A percentile compares a stretch with the other conserved stretches of the same genome.
Evolutionary conservation across 2,113 vertebrate genomes (phyloP).

Genomic region (Ceyx margarethae): DNA sequence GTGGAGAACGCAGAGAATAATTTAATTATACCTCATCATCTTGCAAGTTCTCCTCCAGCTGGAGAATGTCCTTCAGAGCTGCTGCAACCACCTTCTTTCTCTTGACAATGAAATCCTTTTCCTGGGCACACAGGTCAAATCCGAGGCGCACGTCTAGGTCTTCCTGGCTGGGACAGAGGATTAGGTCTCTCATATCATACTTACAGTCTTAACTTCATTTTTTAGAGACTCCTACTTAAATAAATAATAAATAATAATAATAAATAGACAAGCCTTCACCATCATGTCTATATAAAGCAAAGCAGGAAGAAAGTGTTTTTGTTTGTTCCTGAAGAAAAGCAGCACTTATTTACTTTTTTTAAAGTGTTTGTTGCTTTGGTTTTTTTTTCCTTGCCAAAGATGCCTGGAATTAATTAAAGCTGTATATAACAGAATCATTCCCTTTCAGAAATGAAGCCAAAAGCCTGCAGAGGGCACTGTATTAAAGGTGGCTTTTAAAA

Average conservation of each 20-base stretch:
- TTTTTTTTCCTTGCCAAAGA: neutral
- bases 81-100: slow-evolving; percentile 74
- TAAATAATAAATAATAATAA: neutral
- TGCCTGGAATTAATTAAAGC: neutral
- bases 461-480: slow-evolving; percentile 10
- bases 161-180: slow-evolving; percentile 59
- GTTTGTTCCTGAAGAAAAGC: neutral
- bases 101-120: slow-evolving; percentile 79
- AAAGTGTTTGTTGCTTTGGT: neutral
- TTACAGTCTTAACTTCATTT: neutral
- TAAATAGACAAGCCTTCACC: neutral
- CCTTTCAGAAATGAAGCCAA: neutral
- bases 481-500: neutral
- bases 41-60: slow-evolving; percentile 70
- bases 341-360: neutral
- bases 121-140: slow-evolving; percentile 77
- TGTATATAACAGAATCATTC: neutral
- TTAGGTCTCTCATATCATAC: neutral
- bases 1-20: neutral
- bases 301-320: neutral
- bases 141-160: slow-evolving; percentile 76
- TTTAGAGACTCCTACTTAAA: neutral
- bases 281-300: neutral
- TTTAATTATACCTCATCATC: slow-evolving; percentile 66
- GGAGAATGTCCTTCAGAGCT: slow-evolving; percentile 76